Conservation (phyloP, 2,888 invertebrate genomes). For the Cryptus viduatorius region DNA sequence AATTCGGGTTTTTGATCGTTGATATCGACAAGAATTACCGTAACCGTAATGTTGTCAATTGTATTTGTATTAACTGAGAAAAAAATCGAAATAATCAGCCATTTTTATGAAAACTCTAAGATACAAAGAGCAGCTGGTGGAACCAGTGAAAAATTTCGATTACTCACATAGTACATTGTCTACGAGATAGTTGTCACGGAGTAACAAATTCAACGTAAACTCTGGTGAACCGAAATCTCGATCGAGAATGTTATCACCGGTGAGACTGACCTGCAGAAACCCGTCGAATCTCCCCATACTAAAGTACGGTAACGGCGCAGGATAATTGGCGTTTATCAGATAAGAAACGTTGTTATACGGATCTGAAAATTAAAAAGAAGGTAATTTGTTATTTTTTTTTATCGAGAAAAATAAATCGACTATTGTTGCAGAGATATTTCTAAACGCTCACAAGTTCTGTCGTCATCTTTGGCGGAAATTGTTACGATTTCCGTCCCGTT, state of each 20-base stretch:
- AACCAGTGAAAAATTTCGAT: neutral
- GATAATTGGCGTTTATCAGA: conserved; percentile 85
- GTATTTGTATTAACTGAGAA: conserved; percentile 72
- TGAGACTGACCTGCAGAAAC: conserved; percentile 85
- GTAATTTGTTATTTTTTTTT: neutral
- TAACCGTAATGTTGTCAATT: conserved; percentile 81
- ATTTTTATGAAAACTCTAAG: neutral
- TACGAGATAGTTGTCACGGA: conserved; percentile 86
- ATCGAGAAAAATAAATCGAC: neutral
- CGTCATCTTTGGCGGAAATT: conserved; percentile 86
- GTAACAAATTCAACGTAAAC: conserved; percentile 85
- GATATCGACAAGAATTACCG: conserved; percentile 87
- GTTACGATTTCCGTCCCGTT: conserved; percentile 83
- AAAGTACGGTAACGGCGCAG: conserved; percentile 86
- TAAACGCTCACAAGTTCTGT: conserved; percentile 87
- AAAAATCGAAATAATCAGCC: neutral
- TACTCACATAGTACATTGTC: conserved; percentile 82
- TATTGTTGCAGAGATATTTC: neutral
- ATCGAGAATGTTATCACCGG: conserved; percentile 85
- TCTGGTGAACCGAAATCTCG: conserved; percentile 85
- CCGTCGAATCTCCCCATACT: conserved; percentile 86
- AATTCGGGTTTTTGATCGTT: conserved; percentile 88
- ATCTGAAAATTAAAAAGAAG: conserved; percentile 78
- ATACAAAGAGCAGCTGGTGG: neutral
- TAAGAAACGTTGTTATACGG: conserved; percentile 87